Evolutionary conservation across 2,113 vertebrate species (phyloP).

Genomic region (Kryptolebias marmoratus): DNA sequence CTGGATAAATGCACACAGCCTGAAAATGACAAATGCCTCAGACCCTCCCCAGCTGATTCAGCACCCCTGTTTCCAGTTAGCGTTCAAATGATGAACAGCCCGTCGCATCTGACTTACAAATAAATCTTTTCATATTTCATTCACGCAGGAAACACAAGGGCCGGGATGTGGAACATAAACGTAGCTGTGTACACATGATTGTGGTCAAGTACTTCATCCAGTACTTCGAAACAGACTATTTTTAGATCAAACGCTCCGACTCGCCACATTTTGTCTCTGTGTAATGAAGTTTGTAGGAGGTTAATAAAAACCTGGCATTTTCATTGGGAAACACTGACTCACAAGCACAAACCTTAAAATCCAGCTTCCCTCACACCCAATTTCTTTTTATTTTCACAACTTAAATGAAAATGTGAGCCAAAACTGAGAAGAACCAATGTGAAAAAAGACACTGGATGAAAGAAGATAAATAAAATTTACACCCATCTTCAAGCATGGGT

Average conservation of each 20-base stretch:
- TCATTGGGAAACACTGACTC: constrained; percentile 2
- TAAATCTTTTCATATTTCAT: constrained; percentile 41
- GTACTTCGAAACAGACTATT: constrained; percentile 41
- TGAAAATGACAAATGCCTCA: not conserved
- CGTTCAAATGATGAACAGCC: constrained; percentile 19
- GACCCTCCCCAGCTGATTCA: not conserved
- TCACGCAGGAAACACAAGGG: constrained; percentile 34
- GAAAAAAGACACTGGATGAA: not conserved
- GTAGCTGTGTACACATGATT: constrained; percentile 44
- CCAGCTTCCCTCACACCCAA: not conserved
- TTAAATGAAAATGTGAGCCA: not conserved
- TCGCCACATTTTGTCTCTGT: not conserved
- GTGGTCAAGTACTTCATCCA: constrained; percentile 28
- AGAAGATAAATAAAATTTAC: no score
- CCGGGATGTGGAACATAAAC: constrained; percentile 30
- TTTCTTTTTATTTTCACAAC: not conserved
- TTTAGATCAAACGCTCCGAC: constrained; percentile 23
- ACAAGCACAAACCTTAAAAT: constrained; percentile 4
- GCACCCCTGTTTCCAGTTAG: not conserved
- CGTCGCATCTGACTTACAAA: constrained; percentile 29
- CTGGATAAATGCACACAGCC: no score
- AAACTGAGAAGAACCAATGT: not conserved
- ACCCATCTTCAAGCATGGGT: no score
- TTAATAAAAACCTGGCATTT: constrained; percentile 2
- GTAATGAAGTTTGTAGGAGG: not conserved